Conservation (phyloP, 2,113 vertebrate genomes). For the Pangasianodon hypophthalmus region DNA sequence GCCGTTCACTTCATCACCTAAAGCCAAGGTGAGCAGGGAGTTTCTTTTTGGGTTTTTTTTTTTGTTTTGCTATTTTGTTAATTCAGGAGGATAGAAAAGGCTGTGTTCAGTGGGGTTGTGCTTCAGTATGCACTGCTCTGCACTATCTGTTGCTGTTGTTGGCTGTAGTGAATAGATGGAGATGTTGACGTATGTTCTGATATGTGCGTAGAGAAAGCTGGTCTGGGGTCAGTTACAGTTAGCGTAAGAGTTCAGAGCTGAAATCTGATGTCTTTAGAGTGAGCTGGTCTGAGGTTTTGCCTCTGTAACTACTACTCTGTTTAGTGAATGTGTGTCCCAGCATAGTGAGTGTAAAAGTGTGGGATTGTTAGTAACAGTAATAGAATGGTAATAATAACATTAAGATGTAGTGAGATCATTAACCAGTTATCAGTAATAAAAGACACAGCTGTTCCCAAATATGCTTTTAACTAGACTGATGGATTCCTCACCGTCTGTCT, state of each 20-base stretch:
- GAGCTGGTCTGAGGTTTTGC: background rate
- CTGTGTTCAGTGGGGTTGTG: background rate
- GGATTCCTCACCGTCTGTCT: background rate
- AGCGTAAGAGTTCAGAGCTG: background rate
- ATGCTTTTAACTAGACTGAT: background rate
- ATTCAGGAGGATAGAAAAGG: background rate
- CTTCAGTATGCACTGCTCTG: background rate
- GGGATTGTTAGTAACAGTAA: background rate
- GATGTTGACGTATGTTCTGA: conserved; percentile 22
- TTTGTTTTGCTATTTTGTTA: background rate
- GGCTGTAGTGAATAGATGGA: conserved; percentile 12
- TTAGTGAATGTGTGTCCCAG: conserved; percentile 5
- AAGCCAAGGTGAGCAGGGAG: conserved; percentile 68
- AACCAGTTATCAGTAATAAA: background rate
- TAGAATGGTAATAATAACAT: background rate
- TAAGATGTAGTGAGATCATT: background rate
- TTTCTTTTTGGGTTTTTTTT: conserved; percentile 11
- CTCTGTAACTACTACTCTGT: background rate
- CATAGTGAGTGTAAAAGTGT: no score
- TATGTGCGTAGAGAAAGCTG: background rate
- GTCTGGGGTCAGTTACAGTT: background rate
- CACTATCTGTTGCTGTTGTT: background rate
- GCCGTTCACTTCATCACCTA: conserved; percentile 61
- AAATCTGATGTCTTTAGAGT: background rate
- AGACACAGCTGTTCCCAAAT: background rate